Base-by-base conservation (phyloP, 2,797 vertebrate species). In the Crypturellus tataupa region DNA sequence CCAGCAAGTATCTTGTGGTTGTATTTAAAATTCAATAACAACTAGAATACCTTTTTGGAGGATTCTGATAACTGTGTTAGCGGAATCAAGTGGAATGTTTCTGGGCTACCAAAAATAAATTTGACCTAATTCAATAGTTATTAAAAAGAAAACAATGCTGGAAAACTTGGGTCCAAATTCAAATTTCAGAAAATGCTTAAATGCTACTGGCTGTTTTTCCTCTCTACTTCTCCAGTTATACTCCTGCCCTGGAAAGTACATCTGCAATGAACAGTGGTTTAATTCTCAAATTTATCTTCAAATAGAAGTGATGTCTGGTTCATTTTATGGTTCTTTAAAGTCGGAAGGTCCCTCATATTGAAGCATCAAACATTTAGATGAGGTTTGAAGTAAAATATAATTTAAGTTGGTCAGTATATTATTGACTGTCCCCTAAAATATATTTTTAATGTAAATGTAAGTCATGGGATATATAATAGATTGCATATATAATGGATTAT, bases 231-330 rank as follows among this genome's bases (percentile, higher is more conserved):
- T 23, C 9, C 12, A 68, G 14, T 70, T 80, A 67, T 19, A 88
- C 55, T 78, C 12, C 20, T 77, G 42, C 39, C 67, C 47, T 88
- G 80, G 63, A 90, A 91, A 70, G 29, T 44, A 84, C 12, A 84
- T 86, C 42, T 86, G 59, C 51, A 90, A 67, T 40, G 77, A 88
- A 90, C 56, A 95, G 63, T 23, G 33, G 8, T 68, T 94, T 89
- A 25, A 75, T 80, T 96, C 90, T 75, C 31, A 85, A 90, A 91
- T 92, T 94, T 93, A 87, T 73, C 58, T 77, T 65, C 88, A 92
- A 95, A 73, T 29, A 86, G 9, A 46, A 94, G 65, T 83, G 42
- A 71, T 73, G 39, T 80, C 76, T 72, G 76, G 60, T 70, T 95
- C 59, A 87, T 73, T 81, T 96, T 83, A 80, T 7, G 12, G 64